Conservation (phyloP, 2,888 invertebrate genomes). For the Hirtodrosophila alboralis region DNA sequence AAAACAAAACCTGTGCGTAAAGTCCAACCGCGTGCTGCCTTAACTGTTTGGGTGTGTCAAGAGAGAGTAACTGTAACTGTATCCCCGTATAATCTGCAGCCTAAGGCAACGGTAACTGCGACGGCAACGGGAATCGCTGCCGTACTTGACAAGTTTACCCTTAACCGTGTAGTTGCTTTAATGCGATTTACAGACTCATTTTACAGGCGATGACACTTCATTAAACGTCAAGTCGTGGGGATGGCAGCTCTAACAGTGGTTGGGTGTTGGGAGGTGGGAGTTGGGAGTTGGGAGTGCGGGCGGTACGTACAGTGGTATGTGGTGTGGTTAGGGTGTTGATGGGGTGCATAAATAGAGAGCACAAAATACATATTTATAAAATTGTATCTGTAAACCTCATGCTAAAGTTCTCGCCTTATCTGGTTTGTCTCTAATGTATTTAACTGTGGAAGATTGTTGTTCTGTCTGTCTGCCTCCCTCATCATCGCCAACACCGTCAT, state of each 20-base stretch:
- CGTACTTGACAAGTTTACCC: conserved; percentile 66
- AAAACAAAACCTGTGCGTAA: conserved; percentile 32
- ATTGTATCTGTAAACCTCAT: conserved; percentile 54
- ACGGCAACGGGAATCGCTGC: conserved; percentile 12
- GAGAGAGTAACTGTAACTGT: conserved; percentile 34
- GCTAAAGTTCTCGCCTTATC: conserved; percentile 53
- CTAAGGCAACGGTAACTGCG: conserved; percentile 15
- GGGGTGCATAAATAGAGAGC: conserved; percentile 74
- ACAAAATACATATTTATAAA: conserved; percentile 74
- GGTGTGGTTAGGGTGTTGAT: conserved; percentile 39
- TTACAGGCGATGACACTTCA: conserved; percentile 81
- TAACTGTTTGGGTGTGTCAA: conserved; percentile 16
- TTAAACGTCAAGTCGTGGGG: conserved; percentile 73
- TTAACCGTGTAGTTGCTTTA: conserved; percentile 71
- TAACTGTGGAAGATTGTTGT: conserved; percentile 35
- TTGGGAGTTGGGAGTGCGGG: conserved; percentile 16
- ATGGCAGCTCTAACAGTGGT: conserved; percentile 35
- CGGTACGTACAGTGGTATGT: conserved; percentile 2
- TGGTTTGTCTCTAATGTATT: conserved; percentile 53
- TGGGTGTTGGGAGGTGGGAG: too few species aligned
- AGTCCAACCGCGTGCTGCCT: conserved; percentile 6
- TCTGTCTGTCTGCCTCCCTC: conserved; percentile 11
- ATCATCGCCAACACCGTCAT: conserved; percentile 8
- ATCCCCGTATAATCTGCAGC: conserved; percentile 35
- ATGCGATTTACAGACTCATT: conserved; percentile 81